Evolutionary conservation across 2,113 vertebrate genomes (phyloP).

Genomic region (Anhinga anhinga): DNA sequence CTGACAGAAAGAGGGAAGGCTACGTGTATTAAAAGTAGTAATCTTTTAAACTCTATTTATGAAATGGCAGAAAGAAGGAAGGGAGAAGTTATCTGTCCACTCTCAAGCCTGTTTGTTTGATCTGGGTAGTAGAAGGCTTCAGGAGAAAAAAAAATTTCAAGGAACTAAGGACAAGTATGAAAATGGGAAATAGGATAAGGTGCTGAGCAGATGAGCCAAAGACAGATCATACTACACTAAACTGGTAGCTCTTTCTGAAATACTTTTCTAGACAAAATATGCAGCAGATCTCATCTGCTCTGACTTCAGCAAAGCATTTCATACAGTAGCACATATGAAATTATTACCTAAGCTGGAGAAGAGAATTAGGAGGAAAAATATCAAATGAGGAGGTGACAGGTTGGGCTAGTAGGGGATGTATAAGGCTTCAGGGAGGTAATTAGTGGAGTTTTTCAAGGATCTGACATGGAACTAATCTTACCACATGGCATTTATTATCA

Average conservation of each 20-base stretch:
- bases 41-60: background rate
- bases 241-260: background rate
- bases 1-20: background rate
- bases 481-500: background rate
- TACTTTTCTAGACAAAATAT: background rate
- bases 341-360: background rate
- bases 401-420: background rate
- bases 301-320: background rate
- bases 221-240: background rate
- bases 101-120: background rate
- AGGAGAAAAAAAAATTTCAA: background rate
- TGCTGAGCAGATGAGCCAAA: background rate
- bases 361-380: background rate
- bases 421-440: background rate
- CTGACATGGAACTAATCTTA: background rate
- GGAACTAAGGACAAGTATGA: background rate
- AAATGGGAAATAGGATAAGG: background rate
- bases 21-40: background rate
- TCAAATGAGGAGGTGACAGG: background rate
- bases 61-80: background rate
- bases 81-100: background rate
- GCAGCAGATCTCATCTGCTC: background rate
- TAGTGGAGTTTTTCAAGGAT: background rate
- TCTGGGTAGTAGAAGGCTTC: background rate
- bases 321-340: background rate